Base-by-base conservation (phyloP, 2,888 invertebrate genomes). In the Orthosia incerta region DNA sequence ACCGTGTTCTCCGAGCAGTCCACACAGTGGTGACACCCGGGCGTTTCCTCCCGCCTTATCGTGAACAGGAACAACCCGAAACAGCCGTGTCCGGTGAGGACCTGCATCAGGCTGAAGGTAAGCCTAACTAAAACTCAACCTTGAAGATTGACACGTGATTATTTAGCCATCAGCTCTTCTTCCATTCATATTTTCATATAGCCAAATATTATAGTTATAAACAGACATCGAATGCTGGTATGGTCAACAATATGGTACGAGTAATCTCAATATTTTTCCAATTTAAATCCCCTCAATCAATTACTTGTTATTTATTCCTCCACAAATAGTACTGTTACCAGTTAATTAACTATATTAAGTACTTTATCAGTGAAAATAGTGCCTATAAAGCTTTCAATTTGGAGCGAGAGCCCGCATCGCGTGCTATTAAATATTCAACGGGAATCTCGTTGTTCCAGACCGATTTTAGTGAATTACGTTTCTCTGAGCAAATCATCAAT, bases 371-470 rank as follows among this genome's bases (percentile, higher is more conserved):
- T 53, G 66, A 70, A 76, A 83, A 80, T 80, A 76, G 83, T 82
- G 82, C 59, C 75, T 72, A 72, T 80, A 80, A 76, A 83, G 82
- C 82, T 61, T 83, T 80, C 80, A 74, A 71, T 82, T 80, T 46
- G 39, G 13, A 48, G 61, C 46, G 66, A 79, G 66, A 46, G 72
- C 70, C 82, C 83, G 82, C 80, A 77, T 78, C 79, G 82, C 50
- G 67, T 31, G 0, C n/a, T 69, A 67, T 83, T 83, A 83, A 82
- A 82, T 83, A 82, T 82, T 83, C 82, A 82, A 53, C 31, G 56
- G 4, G 57, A 67, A 23, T 55, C 80, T 73, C 80, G 69, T 80
- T 83, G 74, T 80, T 83, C 23, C 20, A 50, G 69, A 70, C 71
- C 69, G 72, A 71, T 78, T 76, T 78, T 62, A 78, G 65, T 83